Conservation (phyloP, 2,797 vertebrate genomes). For the Loris lydekkerianus region DNA sequence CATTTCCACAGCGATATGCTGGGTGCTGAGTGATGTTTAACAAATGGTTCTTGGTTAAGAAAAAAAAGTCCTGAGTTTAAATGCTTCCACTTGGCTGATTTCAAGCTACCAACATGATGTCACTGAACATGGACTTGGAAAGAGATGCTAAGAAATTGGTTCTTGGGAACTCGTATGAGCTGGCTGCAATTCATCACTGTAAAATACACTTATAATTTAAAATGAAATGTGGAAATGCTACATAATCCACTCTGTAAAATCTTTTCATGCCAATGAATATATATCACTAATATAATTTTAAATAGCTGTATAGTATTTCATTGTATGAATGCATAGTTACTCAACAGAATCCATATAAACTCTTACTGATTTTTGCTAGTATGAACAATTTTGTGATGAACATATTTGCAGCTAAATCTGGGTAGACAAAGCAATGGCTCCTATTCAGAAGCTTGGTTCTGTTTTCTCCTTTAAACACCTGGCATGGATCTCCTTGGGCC, state of each 20-base stretch:
- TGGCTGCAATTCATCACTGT: not conserved
- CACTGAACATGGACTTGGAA: constrained; percentile 46
- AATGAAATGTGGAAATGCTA: constrained; percentile 44
- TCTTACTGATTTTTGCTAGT: not conserved
- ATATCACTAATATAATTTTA: constrained; percentile 36
- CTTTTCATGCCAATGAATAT: constrained; percentile 34
- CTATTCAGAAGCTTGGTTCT: not conserved
- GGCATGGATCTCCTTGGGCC: not conserved
- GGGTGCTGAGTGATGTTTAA: constrained; percentile 17
- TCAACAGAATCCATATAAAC: not conserved
- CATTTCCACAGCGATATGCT: not conserved
- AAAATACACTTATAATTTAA: constrained; percentile 56
- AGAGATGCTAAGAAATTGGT: constrained; percentile 60
- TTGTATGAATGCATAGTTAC: not conserved
- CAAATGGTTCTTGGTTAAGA: not conserved
- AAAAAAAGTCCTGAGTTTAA: constrained; percentile 36
- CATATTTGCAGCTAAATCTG: not conserved
- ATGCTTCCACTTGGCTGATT: constrained; percentile 54
- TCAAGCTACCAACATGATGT: constrained; percentile 22
- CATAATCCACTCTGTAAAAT: constrained; percentile 38
- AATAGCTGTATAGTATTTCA: not conserved
- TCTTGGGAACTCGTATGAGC: not conserved
- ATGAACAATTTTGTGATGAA: constrained; percentile 6
- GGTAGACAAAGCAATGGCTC: not conserved
- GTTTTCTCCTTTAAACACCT: not conserved